Conservation (phyloP, 1,140 invertebrate species). For the Ridgeia piscesae region DNA sequence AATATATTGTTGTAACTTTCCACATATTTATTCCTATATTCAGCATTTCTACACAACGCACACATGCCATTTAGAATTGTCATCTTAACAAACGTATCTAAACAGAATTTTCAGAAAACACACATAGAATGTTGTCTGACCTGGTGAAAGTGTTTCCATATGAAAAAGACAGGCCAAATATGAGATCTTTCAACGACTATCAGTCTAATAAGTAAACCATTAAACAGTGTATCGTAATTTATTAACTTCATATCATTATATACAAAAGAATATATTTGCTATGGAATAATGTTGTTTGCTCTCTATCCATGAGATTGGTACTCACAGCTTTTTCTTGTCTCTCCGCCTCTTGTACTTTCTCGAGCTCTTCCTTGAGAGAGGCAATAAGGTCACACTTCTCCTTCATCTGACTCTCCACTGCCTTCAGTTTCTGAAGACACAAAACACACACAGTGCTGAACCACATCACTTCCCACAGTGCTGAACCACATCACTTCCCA, state of each 20-base stretch:
- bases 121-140: not conserved
- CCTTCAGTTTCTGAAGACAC: constrained; percentile 50
- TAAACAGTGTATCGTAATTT: not conserved
- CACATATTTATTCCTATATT: not conserved
- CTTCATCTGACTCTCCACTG: constrained; percentile 48
- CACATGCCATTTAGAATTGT: too few species aligned
- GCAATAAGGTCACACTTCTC: constrained; percentile 47
- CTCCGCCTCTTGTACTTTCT: constrained; percentile 36
- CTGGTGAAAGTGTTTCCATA: not conserved
- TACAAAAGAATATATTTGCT: not conserved
- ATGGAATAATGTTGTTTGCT: not conserved
- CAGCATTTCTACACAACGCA: not conserved
- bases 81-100: too few species aligned
- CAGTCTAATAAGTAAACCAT: not conserved
- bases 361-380: constrained; percentile 46
- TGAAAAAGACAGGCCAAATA: not conserved
- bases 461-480: not conserved
- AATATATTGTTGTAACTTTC: not conserved
- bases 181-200: not conserved
- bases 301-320: constrained; percentile 1
- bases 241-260: not conserved
- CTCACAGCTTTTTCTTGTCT: constrained; percentile 14
- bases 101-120: not conserved
- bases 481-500: too few species aligned
- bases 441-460: not conserved